These are phyloP conservation scores for Lasioglossum morio DNA, from an alignment of 2,888 invertebrate genomes.

Conservation along the genomic window DNA sequence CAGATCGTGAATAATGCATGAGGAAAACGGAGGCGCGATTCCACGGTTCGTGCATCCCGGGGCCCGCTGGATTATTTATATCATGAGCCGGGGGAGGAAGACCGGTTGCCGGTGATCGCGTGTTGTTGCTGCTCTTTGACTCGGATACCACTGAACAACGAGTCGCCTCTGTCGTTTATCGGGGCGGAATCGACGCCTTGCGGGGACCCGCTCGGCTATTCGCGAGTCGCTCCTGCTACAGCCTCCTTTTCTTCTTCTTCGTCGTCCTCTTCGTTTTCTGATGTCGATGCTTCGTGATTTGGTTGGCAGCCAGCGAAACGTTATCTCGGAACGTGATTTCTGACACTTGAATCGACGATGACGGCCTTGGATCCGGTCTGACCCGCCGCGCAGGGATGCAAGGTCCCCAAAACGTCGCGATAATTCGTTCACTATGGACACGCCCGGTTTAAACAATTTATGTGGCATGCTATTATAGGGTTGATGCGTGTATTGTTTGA, in stretches of 20 bases:
- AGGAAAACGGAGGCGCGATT: slow-evolving; percentile 55
- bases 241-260: not conserved
- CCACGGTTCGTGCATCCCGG: slow-evolving; percentile 44
- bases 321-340: not conserved
- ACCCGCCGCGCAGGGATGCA: not conserved
- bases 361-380: not conserved
- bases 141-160: not conserved
- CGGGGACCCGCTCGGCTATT: slow-evolving; percentile 16
- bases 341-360: not conserved
- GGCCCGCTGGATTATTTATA: slow-evolving; percentile 52
- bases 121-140: slow-evolving; percentile 19
- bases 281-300: slow-evolving; percentile 3
- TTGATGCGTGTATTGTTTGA: no score
- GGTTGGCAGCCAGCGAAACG: not conserved
- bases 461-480: no score
- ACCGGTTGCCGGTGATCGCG: slow-evolving; percentile 30
- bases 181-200: slow-evolving; percentile 43
- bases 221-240: slow-evolving; percentile 25
- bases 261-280: not conserved
- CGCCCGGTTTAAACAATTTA: not conserved
- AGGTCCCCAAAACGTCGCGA: not conserved
- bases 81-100: slow-evolving; percentile 23
- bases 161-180: slow-evolving; percentile 42
- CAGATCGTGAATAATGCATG: slow-evolving; percentile 58
- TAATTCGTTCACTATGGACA: not conserved